Evolutionary conservation across 2,113 vertebrate genomes (phyloP), one percentile per base, ranked within the genome.

Genomic region (Rutilus rutilus): DNA sequence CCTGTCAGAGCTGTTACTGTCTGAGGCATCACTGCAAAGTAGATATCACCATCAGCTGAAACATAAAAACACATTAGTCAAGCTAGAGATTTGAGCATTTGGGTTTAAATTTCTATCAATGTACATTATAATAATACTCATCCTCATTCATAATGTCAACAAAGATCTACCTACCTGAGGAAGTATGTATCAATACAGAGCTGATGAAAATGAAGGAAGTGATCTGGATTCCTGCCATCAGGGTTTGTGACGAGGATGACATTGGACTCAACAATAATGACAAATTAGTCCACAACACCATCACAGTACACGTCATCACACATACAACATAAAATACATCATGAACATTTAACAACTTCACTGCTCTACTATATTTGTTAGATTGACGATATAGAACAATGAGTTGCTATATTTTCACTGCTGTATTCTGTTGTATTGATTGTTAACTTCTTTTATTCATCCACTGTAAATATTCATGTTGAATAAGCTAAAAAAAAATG

Each of bases 1-100:
- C 89, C 92, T 27, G 30, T 87, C 77, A 91, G 82, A 64, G 85
- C 91, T 15, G 86, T 52, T 54, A 90, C 62, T 11, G 14, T 23
- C 11, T 42, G 2, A 25, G 89, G 90, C 17, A 85, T 19, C 19
- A 25, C 0, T 0, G 78, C 82, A 42, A 11, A 67, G 30, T 59
- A 79, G 6, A 1, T 11, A n/a, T 7, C 2, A n/a, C 2, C 2
- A 21, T 25, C n/a, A 67, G 30, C 76, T 79, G 74, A n/a, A 85
- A 85, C 23, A 82, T 50, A 67, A 67, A 79, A 59, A 60, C 78
- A 79, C 78, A 60, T 42, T 9, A 25, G 3, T 15, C 10, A 25
- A 12, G 8, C n/a, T 12, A 25, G 10, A 12, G n/a, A 62, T 25
- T 3, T 62, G 5, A 11, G 23, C 4, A 25, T 25, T 23, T 12